Conservation (phyloP, 2,888 invertebrate genomes). For the Masnerella sp. region DNA sequence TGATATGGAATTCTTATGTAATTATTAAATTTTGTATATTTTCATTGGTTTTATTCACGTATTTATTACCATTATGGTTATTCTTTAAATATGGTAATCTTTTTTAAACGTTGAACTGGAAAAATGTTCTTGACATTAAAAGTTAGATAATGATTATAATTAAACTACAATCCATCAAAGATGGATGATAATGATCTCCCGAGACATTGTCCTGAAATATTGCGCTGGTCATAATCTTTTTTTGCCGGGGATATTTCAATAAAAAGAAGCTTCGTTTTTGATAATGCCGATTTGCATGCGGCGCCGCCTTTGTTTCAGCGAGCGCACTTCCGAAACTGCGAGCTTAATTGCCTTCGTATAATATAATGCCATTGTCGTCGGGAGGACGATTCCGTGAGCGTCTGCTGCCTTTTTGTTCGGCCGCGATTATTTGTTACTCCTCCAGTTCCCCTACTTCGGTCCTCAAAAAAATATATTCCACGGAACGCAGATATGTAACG, state of each 20-base stretch:
- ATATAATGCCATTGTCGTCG: slow-evolving; percentile 67
- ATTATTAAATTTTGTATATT: too few species aligned
- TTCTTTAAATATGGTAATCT: too few species aligned
- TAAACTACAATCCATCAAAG: background rate
- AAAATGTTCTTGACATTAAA: too few species aligned
- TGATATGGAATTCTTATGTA: too few species aligned
- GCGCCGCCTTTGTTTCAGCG: slow-evolving; percentile 66
- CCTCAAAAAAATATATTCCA: slow-evolving; percentile 45
- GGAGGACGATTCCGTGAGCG: slow-evolving; percentile 65
- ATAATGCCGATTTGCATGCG: slow-evolving; percentile 72
- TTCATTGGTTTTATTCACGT: too few species aligned
- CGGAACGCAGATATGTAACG: slow-evolving; percentile 47
- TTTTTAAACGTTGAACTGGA: too few species aligned
- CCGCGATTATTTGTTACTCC: slow-evolving; percentile 37
- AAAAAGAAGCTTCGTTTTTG: slow-evolving; percentile 57
- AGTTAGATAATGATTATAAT: slow-evolving; percentile 1
- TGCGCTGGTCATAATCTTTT: slow-evolving; percentile 72
- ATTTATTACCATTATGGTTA: too few species aligned
- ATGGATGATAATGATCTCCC: background rate
- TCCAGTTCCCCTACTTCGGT: slow-evolving; percentile 15
- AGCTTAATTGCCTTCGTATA: slow-evolving; percentile 68
- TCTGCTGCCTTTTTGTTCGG: slow-evolving; percentile 56
- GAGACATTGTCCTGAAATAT: slow-evolving; percentile 73
- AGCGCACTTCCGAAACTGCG: slow-evolving; percentile 64
- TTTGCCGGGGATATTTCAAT: slow-evolving; percentile 30